Percentiles rank a stretch among this genome's conserved stretches.
These are phyloP conservation scores for Tupiocoris notatus DNA, from an alignment of 2,888 invertebrate species.

Conservation along the genomic window DNA sequence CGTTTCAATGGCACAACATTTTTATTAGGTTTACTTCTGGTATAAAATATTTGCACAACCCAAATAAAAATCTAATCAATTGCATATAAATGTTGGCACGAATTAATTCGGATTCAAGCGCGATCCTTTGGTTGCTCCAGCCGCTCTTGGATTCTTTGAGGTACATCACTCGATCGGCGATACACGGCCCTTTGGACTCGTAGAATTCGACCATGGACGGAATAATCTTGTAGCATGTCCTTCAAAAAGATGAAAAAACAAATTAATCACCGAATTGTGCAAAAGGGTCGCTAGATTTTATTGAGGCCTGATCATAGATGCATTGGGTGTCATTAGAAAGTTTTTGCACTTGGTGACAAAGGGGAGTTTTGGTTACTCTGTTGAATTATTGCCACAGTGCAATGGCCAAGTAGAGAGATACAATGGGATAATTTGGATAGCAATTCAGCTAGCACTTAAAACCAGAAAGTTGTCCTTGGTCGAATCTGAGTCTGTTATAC, in stretches of 20 bases:
- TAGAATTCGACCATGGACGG: conserved; percentile 58
- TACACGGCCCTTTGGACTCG: conserved; percentile 53
- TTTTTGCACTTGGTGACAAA: no score
- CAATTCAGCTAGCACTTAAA: background rate
- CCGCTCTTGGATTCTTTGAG: conserved; percentile 48
- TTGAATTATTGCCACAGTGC: no score
- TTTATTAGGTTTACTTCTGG: no score
- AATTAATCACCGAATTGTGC: background rate
- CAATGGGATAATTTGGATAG: background rate
- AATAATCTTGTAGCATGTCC: conserved; percentile 56
- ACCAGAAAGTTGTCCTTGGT: background rate
- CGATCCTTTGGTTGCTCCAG: conserved; percentile 48
- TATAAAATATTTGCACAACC: no score
- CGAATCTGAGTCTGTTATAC: background rate
- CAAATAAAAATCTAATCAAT: no score
- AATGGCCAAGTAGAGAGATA: background rate
- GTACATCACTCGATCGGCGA: conserved; percentile 57
- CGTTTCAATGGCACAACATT: no score
- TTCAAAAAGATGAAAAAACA: no score
- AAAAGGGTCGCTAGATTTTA: no score
- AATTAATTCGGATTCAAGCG: conserved; percentile 35
- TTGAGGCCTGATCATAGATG: no score
- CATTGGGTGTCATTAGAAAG: no score
- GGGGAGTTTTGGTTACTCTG: no score
- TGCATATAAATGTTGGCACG: no score